These are phyloP conservation scores for Trisateles emortualis DNA, from an alignment of 2,888 invertebrate genomes.

Conservation along the genomic window DNA sequence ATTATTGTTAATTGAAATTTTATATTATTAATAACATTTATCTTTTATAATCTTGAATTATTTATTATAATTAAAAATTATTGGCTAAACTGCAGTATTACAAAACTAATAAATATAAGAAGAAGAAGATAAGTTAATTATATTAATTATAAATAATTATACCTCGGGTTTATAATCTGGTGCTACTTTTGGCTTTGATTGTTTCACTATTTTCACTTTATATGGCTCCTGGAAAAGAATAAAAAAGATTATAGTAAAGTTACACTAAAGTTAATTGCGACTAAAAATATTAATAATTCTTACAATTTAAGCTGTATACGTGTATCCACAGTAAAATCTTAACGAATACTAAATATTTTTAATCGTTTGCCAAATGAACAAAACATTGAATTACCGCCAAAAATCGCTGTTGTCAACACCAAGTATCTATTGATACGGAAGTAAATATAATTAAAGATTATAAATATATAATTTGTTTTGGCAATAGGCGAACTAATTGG, in stretches of 20 bases:
- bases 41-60: no score
- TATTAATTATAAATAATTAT: slow-evolving; percentile 23
- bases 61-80: no score
- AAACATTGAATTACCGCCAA: slow-evolving; percentile 53
- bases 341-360: slow-evolving; percentile 11
- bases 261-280: not conserved
- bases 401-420: slow-evolving; percentile 21
- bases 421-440: slow-evolving; percentile 44
- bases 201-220: slow-evolving; percentile 86
- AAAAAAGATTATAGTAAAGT: not conserved
- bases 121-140: no score
- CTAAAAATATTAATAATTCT: not conserved
- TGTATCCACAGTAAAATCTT: slow-evolving; percentile 5
- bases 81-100: no score
- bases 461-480: slow-evolving; percentile 24
- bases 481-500: not conserved
- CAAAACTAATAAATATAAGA: no score
- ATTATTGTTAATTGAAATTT: no score
- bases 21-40: no score
- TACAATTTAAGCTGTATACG: slow-evolving; percentile 1
- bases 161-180: slow-evolving; percentile 77
- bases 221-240: slow-evolving; percentile 73
- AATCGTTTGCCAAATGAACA: slow-evolving; percentile 3
- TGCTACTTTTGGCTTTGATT: slow-evolving; percentile 78
- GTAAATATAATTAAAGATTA: slow-evolving; percentile 38